Conservation (phyloP, 2,113 vertebrate genomes). For the Balaeniceps rex region DNA sequence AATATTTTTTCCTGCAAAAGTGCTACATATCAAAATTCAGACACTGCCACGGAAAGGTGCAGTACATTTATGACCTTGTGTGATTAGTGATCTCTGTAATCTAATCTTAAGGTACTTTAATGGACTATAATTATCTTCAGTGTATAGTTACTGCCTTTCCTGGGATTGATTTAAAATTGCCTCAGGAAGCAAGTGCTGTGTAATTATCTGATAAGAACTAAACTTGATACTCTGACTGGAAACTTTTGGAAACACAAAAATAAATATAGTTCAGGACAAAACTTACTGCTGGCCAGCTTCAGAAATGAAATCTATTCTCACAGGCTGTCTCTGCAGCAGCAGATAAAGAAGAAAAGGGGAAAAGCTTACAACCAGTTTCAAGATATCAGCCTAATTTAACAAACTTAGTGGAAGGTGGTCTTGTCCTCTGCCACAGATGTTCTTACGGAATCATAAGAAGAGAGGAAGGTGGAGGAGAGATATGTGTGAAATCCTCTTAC, state of each 20-base stretch:
- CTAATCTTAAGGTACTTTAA: conserved; percentile 72
- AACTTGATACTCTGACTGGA: conserved; percentile 63
- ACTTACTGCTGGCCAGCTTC: conserved; percentile 14
- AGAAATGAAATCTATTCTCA: conserved; percentile 39
- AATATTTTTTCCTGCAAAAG: not conserved
- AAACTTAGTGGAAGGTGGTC: not conserved
- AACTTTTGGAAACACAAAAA: conserved; percentile 64
- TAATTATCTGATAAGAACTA: conserved; percentile 75
- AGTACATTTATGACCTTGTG: conserved; percentile 67
- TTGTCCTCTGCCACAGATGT: not conserved
- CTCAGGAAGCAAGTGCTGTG: conserved; percentile 63
- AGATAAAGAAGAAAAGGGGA: conserved; percentile 46
- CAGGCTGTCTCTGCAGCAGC: not conserved
- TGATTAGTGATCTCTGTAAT: conserved; percentile 70
- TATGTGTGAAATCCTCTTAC: not conserved
- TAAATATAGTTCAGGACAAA: conserved; percentile 63
- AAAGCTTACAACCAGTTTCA: conserved; percentile 1
- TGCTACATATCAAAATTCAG: conserved; percentile 56
- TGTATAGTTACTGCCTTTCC: conserved; percentile 68
- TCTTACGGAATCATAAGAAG: not conserved
- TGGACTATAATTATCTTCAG: conserved; percentile 72
- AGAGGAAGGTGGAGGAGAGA: not conserved
- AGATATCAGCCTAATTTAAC: not conserved
- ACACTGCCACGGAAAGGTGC: conserved; percentile 10
- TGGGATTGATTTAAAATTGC: conserved; percentile 73